phyloP scores from a whole-genome alignment of 2,888 invertebrate genomes.

The Lasioglossum oenotherae region DNA sequence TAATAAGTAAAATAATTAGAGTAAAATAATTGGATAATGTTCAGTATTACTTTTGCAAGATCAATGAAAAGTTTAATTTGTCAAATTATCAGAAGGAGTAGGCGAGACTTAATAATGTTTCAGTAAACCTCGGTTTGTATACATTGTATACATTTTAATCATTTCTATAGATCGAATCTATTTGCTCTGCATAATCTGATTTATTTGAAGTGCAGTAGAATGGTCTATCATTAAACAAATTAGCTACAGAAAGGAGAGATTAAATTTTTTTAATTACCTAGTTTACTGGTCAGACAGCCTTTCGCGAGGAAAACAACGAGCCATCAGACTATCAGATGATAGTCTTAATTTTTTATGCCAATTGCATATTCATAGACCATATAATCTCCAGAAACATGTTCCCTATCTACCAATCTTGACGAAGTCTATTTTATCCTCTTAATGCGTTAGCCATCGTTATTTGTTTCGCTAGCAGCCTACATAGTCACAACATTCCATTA shows the following conservation, averaged over 20 bases:
- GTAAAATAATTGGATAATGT: background rate
- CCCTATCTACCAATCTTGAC: background rate
- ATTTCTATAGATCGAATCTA: background rate
- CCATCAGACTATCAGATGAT: background rate
- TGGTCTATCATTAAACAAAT: background rate
- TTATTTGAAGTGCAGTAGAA: background rate
- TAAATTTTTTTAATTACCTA: background rate
- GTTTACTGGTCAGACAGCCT: background rate
- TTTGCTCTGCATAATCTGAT: background rate
- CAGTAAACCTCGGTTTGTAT: background rate
- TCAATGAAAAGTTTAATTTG: too few species aligned
- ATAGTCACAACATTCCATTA: background rate
- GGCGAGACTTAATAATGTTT: too few species aligned
- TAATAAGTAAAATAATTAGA: too few species aligned
- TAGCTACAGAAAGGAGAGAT: background rate
- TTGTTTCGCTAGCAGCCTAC: slow-evolving; percentile 2
- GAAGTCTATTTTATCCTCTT: background rate
- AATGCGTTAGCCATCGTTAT: slow-evolving; percentile 1
- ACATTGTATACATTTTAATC: background rate
- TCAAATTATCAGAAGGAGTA: too few species aligned
- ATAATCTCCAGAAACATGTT: background rate
- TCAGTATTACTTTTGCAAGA: background rate
- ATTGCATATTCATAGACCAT: slow-evolving; percentile 5
- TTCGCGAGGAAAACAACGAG: background rate
- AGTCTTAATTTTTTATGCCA: background rate